Evolutionary conservation across 2,888 invertebrate species (phyloP).

Genomic region (Desoria tigrina): DNA sequence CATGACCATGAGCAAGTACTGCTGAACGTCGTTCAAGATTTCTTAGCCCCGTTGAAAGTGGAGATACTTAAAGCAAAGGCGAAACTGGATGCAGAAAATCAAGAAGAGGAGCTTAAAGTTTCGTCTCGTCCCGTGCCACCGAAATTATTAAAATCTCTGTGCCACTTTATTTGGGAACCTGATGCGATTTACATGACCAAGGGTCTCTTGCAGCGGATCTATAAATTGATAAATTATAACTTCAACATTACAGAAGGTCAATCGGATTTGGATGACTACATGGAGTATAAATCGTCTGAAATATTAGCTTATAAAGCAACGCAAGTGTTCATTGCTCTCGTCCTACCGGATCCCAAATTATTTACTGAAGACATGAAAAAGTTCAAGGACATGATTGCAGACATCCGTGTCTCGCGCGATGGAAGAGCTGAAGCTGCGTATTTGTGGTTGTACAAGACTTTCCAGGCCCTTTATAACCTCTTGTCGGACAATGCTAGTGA

Average conservation of each 20-base stretch:
- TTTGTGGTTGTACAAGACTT: background rate
- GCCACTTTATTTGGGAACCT: constrained; percentile 24
- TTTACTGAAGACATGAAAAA: constrained; percentile 19
- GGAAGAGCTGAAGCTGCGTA: constrained; percentile 14
- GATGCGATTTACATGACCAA: constrained; percentile 11
- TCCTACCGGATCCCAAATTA: constrained; percentile 15
- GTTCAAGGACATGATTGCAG: constrained; percentile 18
- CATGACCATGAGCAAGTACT: background rate
- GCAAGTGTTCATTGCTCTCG: constrained; percentile 31
- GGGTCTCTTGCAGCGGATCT: background rate
- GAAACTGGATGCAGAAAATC: background rate
- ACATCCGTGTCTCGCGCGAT: constrained; percentile 12
- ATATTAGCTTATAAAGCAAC: constrained; percentile 33
- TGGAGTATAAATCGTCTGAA: constrained; percentile 34
- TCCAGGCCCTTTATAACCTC: background rate
- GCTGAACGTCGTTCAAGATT: background rate
- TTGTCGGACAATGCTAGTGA: background rate
- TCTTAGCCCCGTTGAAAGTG: constrained; percentile 1
- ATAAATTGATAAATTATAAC: background rate
- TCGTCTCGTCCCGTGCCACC: constrained; percentile 5
- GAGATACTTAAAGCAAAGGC: background rate
- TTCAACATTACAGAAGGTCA: constrained; percentile 12
- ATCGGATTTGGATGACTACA: constrained; percentile 25
- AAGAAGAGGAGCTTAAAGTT: too few relatives aligned
- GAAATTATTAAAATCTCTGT: constrained; percentile 11